These are phyloP conservation scores for Myopa tessellatipennis DNA, from an alignment of 2,888 invertebrate genomes.

Conservation along the genomic window DNA sequence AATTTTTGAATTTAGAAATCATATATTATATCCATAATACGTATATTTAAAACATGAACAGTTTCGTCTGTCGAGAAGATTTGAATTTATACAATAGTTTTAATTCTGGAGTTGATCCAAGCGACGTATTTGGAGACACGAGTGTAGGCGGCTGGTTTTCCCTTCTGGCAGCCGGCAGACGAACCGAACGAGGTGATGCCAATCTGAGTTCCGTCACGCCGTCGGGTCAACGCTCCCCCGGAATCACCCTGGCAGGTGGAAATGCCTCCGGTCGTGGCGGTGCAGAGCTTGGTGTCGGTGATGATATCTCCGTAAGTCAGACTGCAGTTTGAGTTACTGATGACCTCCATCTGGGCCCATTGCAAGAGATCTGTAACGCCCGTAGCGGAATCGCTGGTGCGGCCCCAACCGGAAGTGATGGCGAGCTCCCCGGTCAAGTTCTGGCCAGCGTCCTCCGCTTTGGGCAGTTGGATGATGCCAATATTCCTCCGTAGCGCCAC, in stretches of 20 bases:
- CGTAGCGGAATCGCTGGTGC: conserved; percentile 20
- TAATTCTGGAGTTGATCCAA: conserved; percentile 53
- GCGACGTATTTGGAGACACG: conserved; percentile 52
- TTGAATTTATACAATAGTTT: background rate
- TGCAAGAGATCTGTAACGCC: conserved; percentile 36
- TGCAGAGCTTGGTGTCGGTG: conserved; percentile 48
- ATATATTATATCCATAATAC: too few species aligned
- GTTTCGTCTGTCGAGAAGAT: too few species aligned
- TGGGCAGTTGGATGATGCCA: conserved; percentile 49
- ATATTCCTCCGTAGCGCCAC: conserved; percentile 27
- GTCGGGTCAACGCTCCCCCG: conserved; percentile 59
- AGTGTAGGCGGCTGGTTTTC: conserved; percentile 59
- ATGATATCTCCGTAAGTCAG: conserved; percentile 44
- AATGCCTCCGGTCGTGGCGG: conserved; percentile 45
- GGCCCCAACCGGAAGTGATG: conserved; percentile 58
- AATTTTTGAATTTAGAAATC: too few species aligned
- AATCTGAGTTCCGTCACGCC: conserved; percentile 44
- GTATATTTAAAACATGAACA: too few species aligned
- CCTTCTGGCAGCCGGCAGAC: conserved; percentile 55
- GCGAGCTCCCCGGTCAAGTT: conserved; percentile 49
- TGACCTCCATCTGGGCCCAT: conserved; percentile 52
- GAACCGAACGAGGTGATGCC: conserved; percentile 62
- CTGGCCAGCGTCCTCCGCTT: conserved; percentile 43
- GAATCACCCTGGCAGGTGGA: conserved; percentile 65
- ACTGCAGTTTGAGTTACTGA: conserved; percentile 53